These are phyloP conservation scores for Drosophila azteca DNA, from an alignment of 1,140 invertebrate species.

Conservation along the genomic window DNA sequence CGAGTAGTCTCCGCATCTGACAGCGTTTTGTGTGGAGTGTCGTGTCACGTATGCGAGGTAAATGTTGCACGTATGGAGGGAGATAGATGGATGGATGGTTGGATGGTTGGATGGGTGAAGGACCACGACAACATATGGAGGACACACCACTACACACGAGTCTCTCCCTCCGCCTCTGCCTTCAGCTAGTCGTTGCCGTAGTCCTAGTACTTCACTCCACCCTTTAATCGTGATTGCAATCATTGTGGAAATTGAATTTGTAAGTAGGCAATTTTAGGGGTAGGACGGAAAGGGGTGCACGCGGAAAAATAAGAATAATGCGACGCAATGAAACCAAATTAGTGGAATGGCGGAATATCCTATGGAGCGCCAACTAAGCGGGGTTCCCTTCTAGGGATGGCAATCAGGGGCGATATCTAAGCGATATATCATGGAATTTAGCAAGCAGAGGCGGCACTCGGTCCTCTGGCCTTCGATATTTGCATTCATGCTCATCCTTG, in stretches of 20 bases:
- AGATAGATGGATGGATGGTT: constrained; percentile 28
- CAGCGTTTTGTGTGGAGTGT: constrained; percentile 46
- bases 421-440: too few relatives aligned
- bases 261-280: constrained; percentile 73
- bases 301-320: constrained; percentile 69
- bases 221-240: constrained; percentile 69
- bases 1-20: constrained; percentile 10
- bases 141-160: constrained; percentile 28
- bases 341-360: constrained; percentile 23
- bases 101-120: not conserved
- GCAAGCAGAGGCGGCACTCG: too few relatives aligned
- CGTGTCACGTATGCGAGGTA: constrained; percentile 70
- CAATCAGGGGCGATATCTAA: too few relatives aligned
- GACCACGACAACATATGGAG: constrained; percentile 30
- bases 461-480: too few relatives aligned
- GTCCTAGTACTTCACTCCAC: constrained; percentile 1
- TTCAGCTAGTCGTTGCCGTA: not conserved
- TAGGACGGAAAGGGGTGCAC: not conserved
- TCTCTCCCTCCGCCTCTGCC: not conserved
- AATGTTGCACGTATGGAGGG: constrained; percentile 66
- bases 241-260: constrained; percentile 78
- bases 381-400: too few relatives aligned
- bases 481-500: too few relatives aligned
- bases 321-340: constrained; percentile 66
- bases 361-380: not conserved